Percentiles rank a stretch among this genome's conserved stretches.
Conservation (phyloP, 2,888 invertebrate genomes). For the Coecobrya sp. region DNA sequence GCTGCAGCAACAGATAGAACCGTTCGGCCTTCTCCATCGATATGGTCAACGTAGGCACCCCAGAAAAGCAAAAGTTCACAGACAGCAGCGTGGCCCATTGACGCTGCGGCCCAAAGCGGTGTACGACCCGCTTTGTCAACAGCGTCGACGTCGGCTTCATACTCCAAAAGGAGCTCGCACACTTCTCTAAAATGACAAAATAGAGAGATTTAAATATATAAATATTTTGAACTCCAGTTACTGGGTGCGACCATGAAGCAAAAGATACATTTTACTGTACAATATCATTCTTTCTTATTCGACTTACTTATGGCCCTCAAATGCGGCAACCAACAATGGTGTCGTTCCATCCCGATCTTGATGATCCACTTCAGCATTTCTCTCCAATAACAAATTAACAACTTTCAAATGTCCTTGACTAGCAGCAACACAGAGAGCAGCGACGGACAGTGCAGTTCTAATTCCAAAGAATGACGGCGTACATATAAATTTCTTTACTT, state of each 20-base stretch:
- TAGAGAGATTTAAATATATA: too few species aligned
- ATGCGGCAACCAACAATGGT: conserved; percentile 95
- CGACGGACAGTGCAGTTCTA: conserved; percentile 95
- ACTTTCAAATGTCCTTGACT: conserved; percentile 90
- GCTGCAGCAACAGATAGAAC: conserved; percentile 89
- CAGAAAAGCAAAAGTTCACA: conserved; percentile 96
- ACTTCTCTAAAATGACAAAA: conserved; percentile 91
- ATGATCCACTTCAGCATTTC: conserved; percentile 94
- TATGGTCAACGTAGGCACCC: conserved; percentile 98
- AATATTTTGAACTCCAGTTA: too few species aligned
- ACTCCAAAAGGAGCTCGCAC: conserved; percentile 96
- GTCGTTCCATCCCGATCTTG: conserved; percentile 96
- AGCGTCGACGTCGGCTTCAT: conserved; percentile 97
- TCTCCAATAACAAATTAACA: conserved; percentile 92
- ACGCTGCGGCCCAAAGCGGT: conserved; percentile 97
- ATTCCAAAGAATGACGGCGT: too few species aligned
- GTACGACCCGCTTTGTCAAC: conserved; percentile 94
- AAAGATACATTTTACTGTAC: too few species aligned
- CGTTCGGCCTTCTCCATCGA: conserved; percentile 97
- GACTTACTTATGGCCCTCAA: conserved; percentile 94
- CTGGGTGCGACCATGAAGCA: too few species aligned
- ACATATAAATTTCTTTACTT: too few species aligned
- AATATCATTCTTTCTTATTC: not conserved
- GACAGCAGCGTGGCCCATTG: conserved; percentile 96
- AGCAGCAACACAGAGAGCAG: conserved; percentile 94